Conservation (phyloP, 2,888 invertebrate genomes). For the Ectobius pallidus region DNA sequence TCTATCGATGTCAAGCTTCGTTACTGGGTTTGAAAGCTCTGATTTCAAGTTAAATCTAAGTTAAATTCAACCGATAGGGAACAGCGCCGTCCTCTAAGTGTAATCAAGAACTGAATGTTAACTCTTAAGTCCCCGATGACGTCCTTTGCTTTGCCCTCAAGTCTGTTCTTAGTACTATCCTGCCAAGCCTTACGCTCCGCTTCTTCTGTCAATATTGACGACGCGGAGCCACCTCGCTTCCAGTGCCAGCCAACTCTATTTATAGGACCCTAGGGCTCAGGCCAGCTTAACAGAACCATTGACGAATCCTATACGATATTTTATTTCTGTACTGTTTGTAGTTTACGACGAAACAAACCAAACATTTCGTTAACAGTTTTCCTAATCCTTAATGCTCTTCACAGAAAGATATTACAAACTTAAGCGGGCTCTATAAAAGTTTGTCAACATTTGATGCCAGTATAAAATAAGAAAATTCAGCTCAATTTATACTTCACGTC, state of each 20-base stretch:
- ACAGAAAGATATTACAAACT: too few relatives aligned
- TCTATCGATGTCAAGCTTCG: too few relatives aligned
- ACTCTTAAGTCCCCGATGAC: constrained; percentile 1
- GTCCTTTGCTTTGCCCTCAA: background rate
- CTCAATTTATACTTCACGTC: too few relatives aligned
- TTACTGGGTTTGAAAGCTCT: too few relatives aligned
- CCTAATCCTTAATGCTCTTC: too few relatives aligned
- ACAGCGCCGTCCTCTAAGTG: background rate
- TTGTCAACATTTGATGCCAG: too few relatives aligned
- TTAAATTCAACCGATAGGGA: background rate
- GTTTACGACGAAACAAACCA: background rate
- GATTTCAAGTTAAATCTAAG: background rate
- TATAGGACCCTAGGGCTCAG: constrained; percentile 32
- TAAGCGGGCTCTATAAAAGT: too few relatives aligned
- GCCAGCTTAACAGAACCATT: constrained; percentile 1
- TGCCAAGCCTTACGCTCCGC: background rate
- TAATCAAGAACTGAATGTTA: background rate
- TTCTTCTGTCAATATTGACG: constrained; percentile 47
- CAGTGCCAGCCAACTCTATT: constrained; percentile 16
- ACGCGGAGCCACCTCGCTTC: constrained; percentile 12
- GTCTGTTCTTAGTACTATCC: background rate
- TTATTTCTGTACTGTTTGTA: background rate
- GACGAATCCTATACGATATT: background rate
- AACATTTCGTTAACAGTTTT: background rate
- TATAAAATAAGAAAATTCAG: too few relatives aligned